Evolutionary conservation across 2,888 invertebrate genomes (phyloP), one percentile per base, ranked within the genome.

Genomic region (Sminthurides aquaticus): DNA sequence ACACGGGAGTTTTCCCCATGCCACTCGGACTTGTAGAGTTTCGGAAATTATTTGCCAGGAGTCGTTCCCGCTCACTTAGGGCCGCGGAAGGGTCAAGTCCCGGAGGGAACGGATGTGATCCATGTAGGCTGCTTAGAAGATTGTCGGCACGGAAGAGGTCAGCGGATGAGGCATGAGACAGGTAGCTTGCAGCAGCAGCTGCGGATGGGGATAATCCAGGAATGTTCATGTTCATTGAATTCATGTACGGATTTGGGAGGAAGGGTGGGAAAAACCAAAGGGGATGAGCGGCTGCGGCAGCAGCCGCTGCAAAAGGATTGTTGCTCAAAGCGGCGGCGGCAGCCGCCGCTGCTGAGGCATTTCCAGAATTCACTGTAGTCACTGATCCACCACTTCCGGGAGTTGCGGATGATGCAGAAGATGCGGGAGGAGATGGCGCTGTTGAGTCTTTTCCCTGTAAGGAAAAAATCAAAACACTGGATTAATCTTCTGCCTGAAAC

Each of bases 261-360:
- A 75, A 75, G 3, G 73, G 75, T 28, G 75, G 75, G 60, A 75
- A 75, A 56, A 75, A 74, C 75, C 75, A 75, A 22, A 75, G 66
- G 1, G 75, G 75, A 66, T 75, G 73, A 18, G 70, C 69, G 59
- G 72, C 73, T 20, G 74, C 72, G 1, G 74, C 73, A 22, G 71
- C 69, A 11, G 71, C 71, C 48, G 71, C 70, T 55, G 70, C 58
- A 60, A 59, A 59, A 3, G 63, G 57, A 25, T 57, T 49, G 11
- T 52, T 5, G 2, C 69, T 67, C 5, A 69, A 69, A 43, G 71
- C 70, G 22, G 68, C 69, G 18, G 71, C 64, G 3, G 71, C 66
- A n/a, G 73, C 69, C 18, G 71, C 63, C n/a, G 68, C 43, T 2
- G 73, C 65, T 0, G 70, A 54, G 18, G 69, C 62, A 28, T 60